Base-by-base conservation (phyloP, 2,888 invertebrate genomes). In the Zhuqinia jingwanae region DNA sequence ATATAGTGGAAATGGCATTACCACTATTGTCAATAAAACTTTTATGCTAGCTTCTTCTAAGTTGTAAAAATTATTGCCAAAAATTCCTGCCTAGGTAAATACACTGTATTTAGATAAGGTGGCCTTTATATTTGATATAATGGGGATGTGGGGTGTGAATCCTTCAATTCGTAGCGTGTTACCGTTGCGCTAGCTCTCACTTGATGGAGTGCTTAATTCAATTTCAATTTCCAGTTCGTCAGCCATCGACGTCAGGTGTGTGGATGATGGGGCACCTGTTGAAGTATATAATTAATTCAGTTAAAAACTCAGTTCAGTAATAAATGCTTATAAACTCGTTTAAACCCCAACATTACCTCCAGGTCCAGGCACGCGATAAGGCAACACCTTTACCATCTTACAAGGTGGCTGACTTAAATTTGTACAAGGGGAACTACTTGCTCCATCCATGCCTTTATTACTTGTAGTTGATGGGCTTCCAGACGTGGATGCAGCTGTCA, bases 321-420 rank as follows among this genome's bases (percentile, higher is more conserved):
- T 25, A 58, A 58, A 58, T 3, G 0, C 1, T 30, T n/a, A n/a
- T n/a, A n/a, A n/a, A n/a, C n/a, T n/a, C n/a, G n/a, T n/a, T n/a
- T n/a, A n/a, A n/a, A n/a, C n/a, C n/a, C n/a, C n/a, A n/a, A n/a
- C n/a, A n/a, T 63, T 30, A 79, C 83, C 79, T 65, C 89, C 89
- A 45, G 89, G 89, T 20, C 89, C 89, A 2, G 89, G 89, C 56
- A 89, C 89, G 17, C 89, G 78, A 84, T 81, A 87, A 17, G 89
- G 89, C 20, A 87, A 20, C 15, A 77, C 87, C 47, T 84, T 81
- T n/a, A 76, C 78, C 27, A 73, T 78, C n/a, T 68, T 63, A 56
- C 17, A 17, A 36, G 80, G 36, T 77, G 50, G 25, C 50, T 42
- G 15, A 17, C 42, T 65, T 47, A 58, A 27, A 53, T 5, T 25